Base-by-base conservation (phyloP, 2,888 invertebrate genomes). In the Clostera curtula region DNA sequence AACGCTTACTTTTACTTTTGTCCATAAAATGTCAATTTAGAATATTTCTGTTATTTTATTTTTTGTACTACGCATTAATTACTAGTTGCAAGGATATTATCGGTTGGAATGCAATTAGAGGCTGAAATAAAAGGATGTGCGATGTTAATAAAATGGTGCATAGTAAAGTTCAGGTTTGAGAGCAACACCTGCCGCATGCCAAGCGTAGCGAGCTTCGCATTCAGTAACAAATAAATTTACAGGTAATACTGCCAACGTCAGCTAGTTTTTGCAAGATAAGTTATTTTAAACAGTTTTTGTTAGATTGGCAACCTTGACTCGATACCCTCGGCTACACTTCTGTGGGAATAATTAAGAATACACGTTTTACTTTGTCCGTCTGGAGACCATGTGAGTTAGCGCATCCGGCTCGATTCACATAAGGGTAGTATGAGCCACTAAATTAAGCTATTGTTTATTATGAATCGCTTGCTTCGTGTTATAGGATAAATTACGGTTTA, bases 371-470 rank as follows among this genome's bases (percentile, higher is more conserved):
- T 54, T 50, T 50, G 63, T 37, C 49, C 73, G 79, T 74, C 75
- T 80, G 82, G 70, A 60, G 61, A 48, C 70, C 82, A 82, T 77
- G 72, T 82, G 82, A 82, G 74, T 60, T 47, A 47, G 50, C 68
- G 72, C 73, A 76, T 77, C 77, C 77, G 79, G 75, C 63, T 48
- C 50, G 56, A 53, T 61, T 54, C 55, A 57, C 55, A 50, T 55
- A 57, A 58, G 60, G 56, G 53, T 51, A 49, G 35, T 50, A 52
- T 50, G 50, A 31, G 49, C 45, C 45, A 37, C 36, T 31, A 49
- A 47, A 47, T 52, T 50, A 46, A 54, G 51, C 56, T 60, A 49
- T 51, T 53, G 56, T 65, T 70, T 73, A 67, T 67, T 69, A 64
- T 63, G 52, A 52, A 49, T 45, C 39, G 52, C 55, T 51, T 53